These are phyloP conservation scores for rat (Rattus norvegicus) DNA, from an alignment of 2,113 vertebrate species.

Conservation along the genomic window DNA sequence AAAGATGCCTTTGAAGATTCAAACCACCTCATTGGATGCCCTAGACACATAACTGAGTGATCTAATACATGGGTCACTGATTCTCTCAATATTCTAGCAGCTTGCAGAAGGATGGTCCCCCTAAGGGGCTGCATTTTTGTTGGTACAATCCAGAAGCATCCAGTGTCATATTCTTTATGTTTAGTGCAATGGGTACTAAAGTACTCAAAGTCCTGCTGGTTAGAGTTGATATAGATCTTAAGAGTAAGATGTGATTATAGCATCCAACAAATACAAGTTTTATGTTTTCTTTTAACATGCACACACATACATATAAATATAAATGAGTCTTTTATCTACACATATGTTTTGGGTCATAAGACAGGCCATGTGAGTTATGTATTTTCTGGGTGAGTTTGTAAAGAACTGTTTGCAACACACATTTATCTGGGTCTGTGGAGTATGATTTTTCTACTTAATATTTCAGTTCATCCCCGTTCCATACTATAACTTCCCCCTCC, in stretches of 20 bases:
- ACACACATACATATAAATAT: neutral
- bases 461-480: neutral
- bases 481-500: neutral
- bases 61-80: neutral
- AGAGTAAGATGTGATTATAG: neutral
- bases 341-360: neutral
- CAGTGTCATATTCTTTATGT: neutral
- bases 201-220: neutral
- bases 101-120: neutral
- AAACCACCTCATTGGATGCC: neutral
- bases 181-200: neutral
- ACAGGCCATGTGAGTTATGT: neutral
- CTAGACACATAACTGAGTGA: neutral
- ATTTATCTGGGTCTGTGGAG: constrained; percentile 1
- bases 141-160: neutral
- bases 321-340: constrained; percentile 19
- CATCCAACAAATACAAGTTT: neutral
- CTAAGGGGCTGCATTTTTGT: neutral
- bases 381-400: constrained; percentile 13
- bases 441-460: constrained; percentile 25
- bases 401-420: neutral
- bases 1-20: neutral
- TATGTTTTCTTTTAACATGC: neutral
- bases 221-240: constrained; percentile 32
- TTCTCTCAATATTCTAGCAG: neutral